A percentile compares a stretch with the other conserved stretches of the same genome.
Evolutionary conservation across 2,888 invertebrate genomes (phyloP).

Genomic region (Argynnis bischoffii): DNA sequence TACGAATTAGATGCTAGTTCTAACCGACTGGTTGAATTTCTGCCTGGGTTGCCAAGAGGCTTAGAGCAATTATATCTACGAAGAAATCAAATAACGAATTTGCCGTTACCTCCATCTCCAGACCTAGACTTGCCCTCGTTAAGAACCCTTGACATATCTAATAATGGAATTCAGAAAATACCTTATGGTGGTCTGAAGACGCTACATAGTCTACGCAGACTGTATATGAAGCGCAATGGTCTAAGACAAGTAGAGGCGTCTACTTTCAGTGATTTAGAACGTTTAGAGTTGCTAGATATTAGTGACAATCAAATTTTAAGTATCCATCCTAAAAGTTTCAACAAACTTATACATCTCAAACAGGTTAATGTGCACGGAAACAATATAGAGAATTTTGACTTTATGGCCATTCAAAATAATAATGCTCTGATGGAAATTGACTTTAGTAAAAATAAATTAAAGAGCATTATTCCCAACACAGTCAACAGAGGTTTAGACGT

Average conservation of each 20-base stretch:
- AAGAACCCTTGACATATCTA: conserved; percentile 88
- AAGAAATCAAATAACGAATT: conserved; percentile 85
- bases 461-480: conserved; percentile 84
- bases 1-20: conserved; percentile 90
- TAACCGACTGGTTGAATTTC: conserved; percentile 88
- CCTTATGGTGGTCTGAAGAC: conserved; percentile 85
- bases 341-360: conserved; percentile 83
- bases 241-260: conserved; percentile 86
- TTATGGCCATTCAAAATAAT: conserved; percentile 86
- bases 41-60: conserved; percentile 89
- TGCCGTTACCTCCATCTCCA: conserved; percentile 85
- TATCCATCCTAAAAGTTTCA: conserved; percentile 85
- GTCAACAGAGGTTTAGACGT: conserved; percentile 85
- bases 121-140: conserved; percentile 88
- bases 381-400: conserved; percentile 86
- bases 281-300: conserved; percentile 88
- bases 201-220: conserved; percentile 85
- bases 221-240: conserved; percentile 88
- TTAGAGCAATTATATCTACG: conserved; percentile 88
- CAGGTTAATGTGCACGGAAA: conserved; percentile 90
- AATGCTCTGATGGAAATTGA: conserved; percentile 85
- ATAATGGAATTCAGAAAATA: conserved; percentile 88
- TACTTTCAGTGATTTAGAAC: conserved; percentile 86
- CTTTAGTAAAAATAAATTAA: conserved; percentile 88
- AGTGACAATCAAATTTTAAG: conserved; percentile 87